These are phyloP conservation scores for Brachionichthys hirsutus DNA, from an alignment of 2,113 vertebrate genomes.

Conservation along the genomic window DNA sequence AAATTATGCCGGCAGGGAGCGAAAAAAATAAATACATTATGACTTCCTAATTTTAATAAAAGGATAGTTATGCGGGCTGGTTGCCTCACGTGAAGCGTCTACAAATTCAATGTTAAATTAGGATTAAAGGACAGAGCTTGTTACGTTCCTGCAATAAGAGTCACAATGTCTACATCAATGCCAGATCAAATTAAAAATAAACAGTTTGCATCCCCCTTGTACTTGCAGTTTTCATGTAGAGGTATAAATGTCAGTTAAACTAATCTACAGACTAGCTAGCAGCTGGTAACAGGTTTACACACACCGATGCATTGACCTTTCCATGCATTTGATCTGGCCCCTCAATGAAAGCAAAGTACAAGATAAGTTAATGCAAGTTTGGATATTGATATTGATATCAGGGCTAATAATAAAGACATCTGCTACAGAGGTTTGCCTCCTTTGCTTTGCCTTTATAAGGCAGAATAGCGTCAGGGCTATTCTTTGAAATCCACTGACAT, in stretches of 20 bases:
- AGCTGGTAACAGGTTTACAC: too few species aligned
- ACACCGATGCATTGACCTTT: too few species aligned
- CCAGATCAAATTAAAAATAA: too few species aligned
- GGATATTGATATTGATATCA: not conserved
- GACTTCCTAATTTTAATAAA: conserved; percentile 62
- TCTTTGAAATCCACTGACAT: conserved; percentile 11
- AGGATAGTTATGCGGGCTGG: conserved; percentile 32
- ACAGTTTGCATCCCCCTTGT: too few species aligned
- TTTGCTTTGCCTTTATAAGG: not conserved
- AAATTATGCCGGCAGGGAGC: conserved; percentile 9
- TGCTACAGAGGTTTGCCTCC: not conserved
- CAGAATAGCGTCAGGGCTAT: not conserved
- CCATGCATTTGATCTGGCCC: too few species aligned
- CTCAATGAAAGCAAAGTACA: too few species aligned
- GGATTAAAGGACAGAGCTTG: conserved; percentile 24
- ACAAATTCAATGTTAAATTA: conserved; percentile 34
- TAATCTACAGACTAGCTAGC: too few species aligned
- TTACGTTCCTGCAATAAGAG: conserved; percentile 10
- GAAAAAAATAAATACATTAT: conserved; percentile 58
- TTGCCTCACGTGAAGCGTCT: conserved; percentile 20
- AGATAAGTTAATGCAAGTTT: not conserved
- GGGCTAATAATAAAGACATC: not conserved
- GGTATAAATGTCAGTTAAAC: too few species aligned
- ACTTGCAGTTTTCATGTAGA: too few species aligned
- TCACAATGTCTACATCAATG: conserved; percentile 8